phyloP scores from a whole-genome alignment of 2,888 invertebrate species.

The Athripsodes cinereus region DNA sequence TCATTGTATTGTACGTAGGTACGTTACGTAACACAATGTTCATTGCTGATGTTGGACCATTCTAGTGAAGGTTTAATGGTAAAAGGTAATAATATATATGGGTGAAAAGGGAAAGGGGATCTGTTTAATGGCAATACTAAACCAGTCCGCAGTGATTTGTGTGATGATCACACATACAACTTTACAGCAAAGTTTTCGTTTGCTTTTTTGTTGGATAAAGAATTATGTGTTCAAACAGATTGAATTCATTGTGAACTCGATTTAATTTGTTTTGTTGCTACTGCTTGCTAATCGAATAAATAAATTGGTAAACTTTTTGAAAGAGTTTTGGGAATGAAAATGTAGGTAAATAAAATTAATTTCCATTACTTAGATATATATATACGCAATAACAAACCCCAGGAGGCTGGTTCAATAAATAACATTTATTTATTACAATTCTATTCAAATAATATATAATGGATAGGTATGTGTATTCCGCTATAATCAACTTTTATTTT shows the following conservation, averaged over 20 bases:
- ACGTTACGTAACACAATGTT: background rate
- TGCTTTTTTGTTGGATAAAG: background rate
- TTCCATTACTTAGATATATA: no score
- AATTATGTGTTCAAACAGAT: background rate
- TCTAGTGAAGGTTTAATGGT: background rate
- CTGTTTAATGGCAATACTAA: background rate
- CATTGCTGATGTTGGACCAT: background rate
- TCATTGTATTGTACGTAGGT: no score
- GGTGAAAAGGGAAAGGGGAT: background rate
- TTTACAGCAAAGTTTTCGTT: background rate
- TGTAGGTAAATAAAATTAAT: background rate
- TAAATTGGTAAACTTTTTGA: background rate
- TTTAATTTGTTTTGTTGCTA: background rate
- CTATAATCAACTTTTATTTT: no score
- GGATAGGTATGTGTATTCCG: no score
- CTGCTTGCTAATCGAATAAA: background rate
- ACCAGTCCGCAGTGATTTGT: background rate
- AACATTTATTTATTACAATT: no score
- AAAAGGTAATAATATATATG: constrained; percentile 3
- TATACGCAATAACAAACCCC: no score
- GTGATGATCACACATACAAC: background rate
- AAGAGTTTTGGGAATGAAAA: background rate
- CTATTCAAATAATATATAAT: no score
- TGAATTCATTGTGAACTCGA: background rate
- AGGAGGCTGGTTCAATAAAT: no score